A percentile compares a stretch with the other conserved stretches of the same genome.
phyloP scores from a whole-genome alignment of 2,797 vertebrate genomes.

The Trematomus bernacchii region DNA sequence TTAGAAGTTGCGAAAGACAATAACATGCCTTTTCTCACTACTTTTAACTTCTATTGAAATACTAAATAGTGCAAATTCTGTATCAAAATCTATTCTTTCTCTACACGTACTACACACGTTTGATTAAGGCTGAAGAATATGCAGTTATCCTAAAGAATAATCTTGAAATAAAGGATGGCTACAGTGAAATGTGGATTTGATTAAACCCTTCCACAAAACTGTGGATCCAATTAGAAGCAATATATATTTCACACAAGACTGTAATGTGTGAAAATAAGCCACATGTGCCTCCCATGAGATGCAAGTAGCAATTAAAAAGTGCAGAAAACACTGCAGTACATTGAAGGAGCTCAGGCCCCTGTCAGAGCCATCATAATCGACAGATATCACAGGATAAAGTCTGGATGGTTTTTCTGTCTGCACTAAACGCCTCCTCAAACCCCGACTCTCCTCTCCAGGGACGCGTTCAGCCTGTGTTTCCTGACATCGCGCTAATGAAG shows the following conservation, averaged over 20 bases:
- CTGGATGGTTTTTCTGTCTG: slow-evolving; percentile 38
- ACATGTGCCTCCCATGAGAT: slow-evolving; percentile 45
- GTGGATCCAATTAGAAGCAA: slow-evolving; percentile 50
- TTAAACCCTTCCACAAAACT: slow-evolving; percentile 35
- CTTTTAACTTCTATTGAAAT: not conserved
- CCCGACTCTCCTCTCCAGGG: slow-evolving; percentile 44
- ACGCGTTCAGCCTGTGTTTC: slow-evolving; percentile 40
- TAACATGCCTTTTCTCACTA: not conserved
- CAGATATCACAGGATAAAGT: slow-evolving; percentile 51
- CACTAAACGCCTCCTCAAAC: slow-evolving; percentile 40
- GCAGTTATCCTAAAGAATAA: not conserved
- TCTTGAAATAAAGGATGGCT: not conserved
- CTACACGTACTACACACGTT: not conserved
- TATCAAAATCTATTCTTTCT: not conserved
- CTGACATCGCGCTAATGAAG: slow-evolving; percentile 60
- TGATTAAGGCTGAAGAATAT: not conserved
- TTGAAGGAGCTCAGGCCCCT: slow-evolving; percentile 44
- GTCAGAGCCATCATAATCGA: slow-evolving; percentile 60
- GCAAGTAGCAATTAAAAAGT: slow-evolving; percentile 59
- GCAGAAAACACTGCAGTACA: slow-evolving; percentile 32
- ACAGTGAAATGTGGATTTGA: slow-evolving; percentile 52
- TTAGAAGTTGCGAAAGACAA: not conserved
- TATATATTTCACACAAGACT: slow-evolving; percentile 21
- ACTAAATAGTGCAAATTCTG: not conserved
- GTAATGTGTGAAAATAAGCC: slow-evolving; percentile 49